Evolutionary conservation across 1,140 invertebrate species (phyloP).

Genomic region (Thereuonema tuberculata): DNA sequence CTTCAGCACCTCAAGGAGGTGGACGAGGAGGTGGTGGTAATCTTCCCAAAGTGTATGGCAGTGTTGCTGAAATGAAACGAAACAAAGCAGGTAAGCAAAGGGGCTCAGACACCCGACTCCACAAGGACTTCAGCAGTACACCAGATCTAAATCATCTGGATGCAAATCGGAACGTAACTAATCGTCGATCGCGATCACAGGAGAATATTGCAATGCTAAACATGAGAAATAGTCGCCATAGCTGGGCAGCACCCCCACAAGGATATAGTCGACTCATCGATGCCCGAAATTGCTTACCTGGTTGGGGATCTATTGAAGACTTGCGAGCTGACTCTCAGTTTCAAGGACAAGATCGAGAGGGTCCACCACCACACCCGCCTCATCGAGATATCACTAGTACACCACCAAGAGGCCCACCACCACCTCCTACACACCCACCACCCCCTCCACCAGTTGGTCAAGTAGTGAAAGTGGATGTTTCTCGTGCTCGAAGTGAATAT

Average conservation of each 20-base stretch:
- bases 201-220: conserved; percentile 25
- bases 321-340: conserved; percentile 5
- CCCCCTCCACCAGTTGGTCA: conserved; percentile 54
- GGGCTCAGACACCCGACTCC: conserved; percentile 32
- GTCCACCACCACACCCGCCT: not conserved
- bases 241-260: conserved; percentile 8
- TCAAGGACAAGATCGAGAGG: not conserved
- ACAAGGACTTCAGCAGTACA: conserved; percentile 74
- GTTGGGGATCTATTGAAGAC: conserved; percentile 11
- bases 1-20: conserved; percentile 34
- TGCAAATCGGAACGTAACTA: conserved; percentile 18
- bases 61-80: conserved; percentile 88
- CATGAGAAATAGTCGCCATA: conserved; percentile 2
- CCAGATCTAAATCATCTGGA: conserved; percentile 46
- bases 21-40: conserved; percentile 35
- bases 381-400: not conserved
- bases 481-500: conserved; percentile 24
- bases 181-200: conserved; percentile 29
- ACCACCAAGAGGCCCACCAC: conserved; percentile 35
- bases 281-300: conserved; percentile 11
- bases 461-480: conserved; percentile 54
- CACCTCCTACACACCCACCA: conserved; percentile 52
- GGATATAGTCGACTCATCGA: conserved; percentile 9
- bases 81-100: conserved; percentile 45
- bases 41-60: conserved; percentile 67